Evolutionary conservation across 2,888 invertebrate species (phyloP).

Genomic region (Blastobasis adustella): DNA sequence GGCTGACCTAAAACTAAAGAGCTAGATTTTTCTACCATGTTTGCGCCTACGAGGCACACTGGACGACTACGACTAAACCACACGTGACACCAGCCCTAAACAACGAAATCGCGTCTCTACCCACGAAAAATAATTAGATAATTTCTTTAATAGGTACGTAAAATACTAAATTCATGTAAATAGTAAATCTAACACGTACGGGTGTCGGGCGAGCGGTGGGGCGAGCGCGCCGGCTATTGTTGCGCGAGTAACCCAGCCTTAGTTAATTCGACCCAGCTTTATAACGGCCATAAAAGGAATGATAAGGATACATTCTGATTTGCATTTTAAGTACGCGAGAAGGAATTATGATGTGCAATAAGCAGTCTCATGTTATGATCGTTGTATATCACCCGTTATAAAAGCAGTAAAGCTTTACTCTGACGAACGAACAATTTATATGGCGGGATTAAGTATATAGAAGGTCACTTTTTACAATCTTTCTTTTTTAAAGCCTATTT

Average conservation of each 20-base stretch:
- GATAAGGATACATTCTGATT: slow-evolving; percentile 37
- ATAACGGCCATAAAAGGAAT: slow-evolving; percentile 38
- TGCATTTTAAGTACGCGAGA: slow-evolving; percentile 33
- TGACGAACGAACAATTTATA: slow-evolving; percentile 16
- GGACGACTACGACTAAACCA: too few relatives aligned
- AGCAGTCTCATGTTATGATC: slow-evolving; percentile 22
- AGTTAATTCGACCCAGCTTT: slow-evolving; percentile 35
- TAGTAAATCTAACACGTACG: too few relatives aligned
- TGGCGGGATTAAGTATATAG: slow-evolving; percentile 10
- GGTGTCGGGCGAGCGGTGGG: too few relatives aligned
- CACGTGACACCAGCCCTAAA: too few relatives aligned
- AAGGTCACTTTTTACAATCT: slow-evolving; percentile 8
- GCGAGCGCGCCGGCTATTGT: too few relatives aligned
- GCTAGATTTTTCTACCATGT: too few relatives aligned
- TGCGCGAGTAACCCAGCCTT: slow-evolving; percentile 15
- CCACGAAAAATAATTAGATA: too few relatives aligned
- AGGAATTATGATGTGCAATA: slow-evolving; percentile 30
- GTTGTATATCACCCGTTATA: slow-evolving; percentile 28
- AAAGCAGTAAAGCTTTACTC: slow-evolving; percentile 25
- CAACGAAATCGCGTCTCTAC: too few relatives aligned
- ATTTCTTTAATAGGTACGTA: too few relatives aligned
- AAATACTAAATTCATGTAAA: too few relatives aligned
- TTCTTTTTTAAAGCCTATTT: slow-evolving; percentile 6
- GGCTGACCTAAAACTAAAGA: too few relatives aligned
- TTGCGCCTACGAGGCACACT: too few relatives aligned